Evolutionary conservation across 2,888 invertebrate genomes (phyloP), one percentile per base, ranked within the genome.

Genomic region (Hyposoter didymator): DNA sequence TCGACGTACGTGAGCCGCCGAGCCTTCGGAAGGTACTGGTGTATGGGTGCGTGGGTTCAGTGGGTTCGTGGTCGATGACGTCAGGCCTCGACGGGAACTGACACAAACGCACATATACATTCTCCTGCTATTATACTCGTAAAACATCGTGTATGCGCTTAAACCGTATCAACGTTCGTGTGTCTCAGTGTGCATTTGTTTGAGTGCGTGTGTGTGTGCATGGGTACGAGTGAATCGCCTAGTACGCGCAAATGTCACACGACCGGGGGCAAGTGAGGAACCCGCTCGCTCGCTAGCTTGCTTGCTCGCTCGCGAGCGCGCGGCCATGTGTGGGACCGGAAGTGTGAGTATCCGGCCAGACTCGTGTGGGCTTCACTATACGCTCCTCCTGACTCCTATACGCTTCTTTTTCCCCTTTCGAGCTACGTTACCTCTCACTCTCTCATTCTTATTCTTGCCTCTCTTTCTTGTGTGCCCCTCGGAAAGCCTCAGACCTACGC

Each of bases 311-410:
- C 82, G 87, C 84, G 89, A 88, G 87, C 87, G 89, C 88, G 83
- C 89, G 91, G 91, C 90, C 92, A 93, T 94, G 94, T 94, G 93
- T 94, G 92, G 91, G 93, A 93, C 93, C 93, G 93, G 94, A 94
- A 94, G 94, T 92, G 89, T 89, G 93, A 94, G 94, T 94, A 94
- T 94, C 93, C 94, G 94, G 94, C 93, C 93, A 92, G 93, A 93
- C 93, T 92, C 92, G 93, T 93, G 93, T 93, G 92, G 93, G 94
- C 92, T 93, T 93, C 93, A 91, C 92, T 92, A 22, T 88, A 88
- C 88, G 87, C 89, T 89, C 5, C 35, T 35, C 55, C 67, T 74
- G 47, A 43, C 70, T 64, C 78, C 35, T 75, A 62, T 47, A 64
- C 35, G 35, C 75, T 75, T 64, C 74, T 62, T 81, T 78, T 64